These are phyloP conservation scores for Digitonthophagus gazella DNA, from an alignment of 2,888 invertebrate species.

Conservation along the genomic window DNA sequence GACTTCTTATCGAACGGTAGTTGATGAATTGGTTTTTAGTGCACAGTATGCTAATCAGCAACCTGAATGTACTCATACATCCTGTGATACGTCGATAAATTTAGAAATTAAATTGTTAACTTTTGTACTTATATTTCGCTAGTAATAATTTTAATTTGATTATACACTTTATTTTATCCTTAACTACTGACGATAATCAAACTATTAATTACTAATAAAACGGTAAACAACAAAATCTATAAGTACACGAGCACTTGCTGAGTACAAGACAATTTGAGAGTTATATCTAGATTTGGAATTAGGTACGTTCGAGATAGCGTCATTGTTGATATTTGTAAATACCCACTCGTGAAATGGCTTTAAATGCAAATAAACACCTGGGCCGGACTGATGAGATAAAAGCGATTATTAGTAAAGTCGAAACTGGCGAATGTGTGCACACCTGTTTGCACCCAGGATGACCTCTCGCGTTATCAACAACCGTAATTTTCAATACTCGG, in stretches of 20 bases:
- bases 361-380: constrained; percentile 15
- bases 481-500: background rate
- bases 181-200: too few relatives aligned
- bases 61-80: constrained; percentile 9
- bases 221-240: too few relatives aligned
- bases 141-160: too few relatives aligned
- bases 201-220: too few relatives aligned
- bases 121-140: too few relatives aligned
- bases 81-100: too few relatives aligned
- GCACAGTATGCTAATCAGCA: constrained; percentile 4
- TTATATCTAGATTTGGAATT: background rate
- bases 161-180: too few relatives aligned
- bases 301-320: background rate
- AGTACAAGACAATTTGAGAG: background rate
- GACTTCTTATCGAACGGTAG: background rate
- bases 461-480: background rate
- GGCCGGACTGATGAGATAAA: background rate
- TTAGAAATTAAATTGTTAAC: too few relatives aligned
- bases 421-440: background rate
- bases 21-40: background rate
- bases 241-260: background rate
- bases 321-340: constrained; percentile 16
- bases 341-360: constrained; percentile 6
- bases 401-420: background rate
- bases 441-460: background rate